These are phyloP conservation scores for Lordiphosa mommai DNA, from an alignment of 1,140 invertebrate genomes.

Conservation along the genomic window DNA sequence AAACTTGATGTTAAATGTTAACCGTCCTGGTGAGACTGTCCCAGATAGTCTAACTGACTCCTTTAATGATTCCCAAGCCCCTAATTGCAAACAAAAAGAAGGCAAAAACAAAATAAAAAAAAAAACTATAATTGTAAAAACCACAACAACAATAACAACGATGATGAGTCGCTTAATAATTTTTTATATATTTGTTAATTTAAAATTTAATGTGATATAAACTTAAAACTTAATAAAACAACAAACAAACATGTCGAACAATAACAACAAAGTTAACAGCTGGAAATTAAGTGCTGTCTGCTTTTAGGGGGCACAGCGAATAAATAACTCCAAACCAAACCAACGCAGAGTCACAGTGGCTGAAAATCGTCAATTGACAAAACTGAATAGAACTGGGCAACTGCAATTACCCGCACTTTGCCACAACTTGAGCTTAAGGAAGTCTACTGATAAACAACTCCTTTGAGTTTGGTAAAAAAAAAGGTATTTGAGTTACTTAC, in stretches of 20 bases:
- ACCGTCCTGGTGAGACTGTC: constrained; percentile 20
- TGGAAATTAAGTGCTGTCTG: neutral
- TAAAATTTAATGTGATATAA: constrained; percentile 76
- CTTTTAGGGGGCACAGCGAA: neutral
- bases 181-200: constrained; percentile 72
- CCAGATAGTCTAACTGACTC: too few relatives aligned
- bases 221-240: constrained; percentile 63
- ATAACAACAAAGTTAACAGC: neutral
- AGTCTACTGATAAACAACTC: too few relatives aligned
- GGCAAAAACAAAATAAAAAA: too few relatives aligned
- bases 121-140: constrained; percentile 26
- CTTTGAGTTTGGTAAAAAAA: too few relatives aligned
- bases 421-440: too few relatives aligned
- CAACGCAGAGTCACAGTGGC: too few relatives aligned
- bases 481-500: too few relatives aligned
- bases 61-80: neutral
- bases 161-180: constrained; percentile 61
- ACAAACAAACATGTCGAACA: constrained; percentile 27
- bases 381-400: too few relatives aligned
- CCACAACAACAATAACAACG: constrained; percentile 24
- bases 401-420: too few relatives aligned
- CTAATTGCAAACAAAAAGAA: constrained; percentile 1
- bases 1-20: constrained; percentile 24
- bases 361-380: too few relatives aligned
- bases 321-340: neutral